Conservation (phyloP, 1,140 invertebrate genomes). For the Eumeta japonica region DNA sequence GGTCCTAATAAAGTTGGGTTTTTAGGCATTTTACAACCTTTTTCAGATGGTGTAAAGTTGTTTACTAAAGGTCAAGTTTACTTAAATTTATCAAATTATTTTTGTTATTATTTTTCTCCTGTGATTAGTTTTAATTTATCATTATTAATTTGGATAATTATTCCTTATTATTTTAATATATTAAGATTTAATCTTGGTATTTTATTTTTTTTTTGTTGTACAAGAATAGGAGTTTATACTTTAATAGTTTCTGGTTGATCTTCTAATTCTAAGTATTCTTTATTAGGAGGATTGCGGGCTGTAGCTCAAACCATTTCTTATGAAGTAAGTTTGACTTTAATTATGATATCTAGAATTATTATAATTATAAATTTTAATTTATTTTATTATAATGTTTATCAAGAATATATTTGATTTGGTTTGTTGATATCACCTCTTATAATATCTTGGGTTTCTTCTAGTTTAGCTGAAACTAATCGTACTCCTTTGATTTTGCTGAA, state of each 20-base stretch:
- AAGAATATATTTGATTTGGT: conserved; percentile 30
- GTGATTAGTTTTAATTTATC: conserved; percentile 58
- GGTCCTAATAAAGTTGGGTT: conserved; percentile 67
- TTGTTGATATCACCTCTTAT: conserved; percentile 51
- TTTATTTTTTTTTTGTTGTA: conserved; percentile 58
- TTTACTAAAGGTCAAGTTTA: conserved; percentile 61
- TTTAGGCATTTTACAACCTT: conserved; percentile 63
- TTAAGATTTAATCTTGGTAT: conserved; percentile 52
- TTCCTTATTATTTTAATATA: conserved; percentile 48
- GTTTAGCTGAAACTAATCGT: conserved; percentile 70
- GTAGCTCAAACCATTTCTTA: conserved; percentile 70
- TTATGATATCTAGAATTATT: conserved; percentile 57
- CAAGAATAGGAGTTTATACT: conserved; percentile 60
- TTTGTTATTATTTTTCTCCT: conserved; percentile 60
- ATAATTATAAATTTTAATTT: conserved; percentile 39
- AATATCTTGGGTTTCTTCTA: conserved; percentile 60
- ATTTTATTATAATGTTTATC: conserved; percentile 59
- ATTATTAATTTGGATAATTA: conserved; percentile 56
- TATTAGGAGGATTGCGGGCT: conserved; percentile 63
- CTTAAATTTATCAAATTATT: conserved; percentile 52
- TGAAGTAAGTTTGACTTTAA: conserved; percentile 63
- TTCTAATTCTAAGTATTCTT: conserved; percentile 67
- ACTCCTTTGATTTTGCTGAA: conserved; percentile 76
- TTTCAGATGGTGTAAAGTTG: conserved; percentile 68
- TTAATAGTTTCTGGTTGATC: conserved; percentile 62